phyloP scores from a whole-genome alignment of 2,888 invertebrate genomes.

The Anagyrus pseudococci region DNA sequence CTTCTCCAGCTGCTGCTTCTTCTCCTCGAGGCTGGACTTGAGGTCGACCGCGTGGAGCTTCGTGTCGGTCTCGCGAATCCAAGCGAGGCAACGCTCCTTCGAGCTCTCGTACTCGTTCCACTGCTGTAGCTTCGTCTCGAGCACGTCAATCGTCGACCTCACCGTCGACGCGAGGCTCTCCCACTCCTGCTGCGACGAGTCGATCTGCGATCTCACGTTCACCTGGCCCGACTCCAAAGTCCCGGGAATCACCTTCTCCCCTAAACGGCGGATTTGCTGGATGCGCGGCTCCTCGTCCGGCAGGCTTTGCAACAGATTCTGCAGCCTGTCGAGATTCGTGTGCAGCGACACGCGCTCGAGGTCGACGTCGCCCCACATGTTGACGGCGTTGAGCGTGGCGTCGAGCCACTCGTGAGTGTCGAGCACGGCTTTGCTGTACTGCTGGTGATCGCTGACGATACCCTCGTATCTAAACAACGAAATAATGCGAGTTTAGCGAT shows the following conservation, averaged over 20 bases:
- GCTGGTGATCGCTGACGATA: conserved; percentile 88
- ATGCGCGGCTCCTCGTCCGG: conserved; percentile 88
- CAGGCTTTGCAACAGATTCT: conserved; percentile 77
- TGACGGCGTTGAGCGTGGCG: conserved; percentile 81
- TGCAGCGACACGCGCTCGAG: conserved; percentile 84
- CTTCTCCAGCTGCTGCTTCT: conserved; percentile 82
- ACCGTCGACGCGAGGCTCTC: conserved; percentile 80
- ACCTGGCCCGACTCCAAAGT: conserved; percentile 83
- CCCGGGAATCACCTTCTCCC: conserved; percentile 88
- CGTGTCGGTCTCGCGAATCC: conserved; percentile 89
- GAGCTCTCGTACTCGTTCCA: conserved; percentile 91
- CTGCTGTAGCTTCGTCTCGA: conserved; percentile 85
- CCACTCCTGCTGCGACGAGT: conserved; percentile 90
- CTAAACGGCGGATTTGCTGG: conserved; percentile 79
- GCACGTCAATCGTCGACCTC: conserved; percentile 76
- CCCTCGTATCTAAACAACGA: conserved; percentile 72
- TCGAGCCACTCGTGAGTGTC: conserved; percentile 89
- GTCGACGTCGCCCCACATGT: conserved; percentile 83
- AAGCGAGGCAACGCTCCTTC: conserved; percentile 83
- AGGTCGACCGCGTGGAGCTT: conserved; percentile 87
- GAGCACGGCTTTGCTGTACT: conserved; percentile 85
- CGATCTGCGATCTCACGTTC: conserved; percentile 86
- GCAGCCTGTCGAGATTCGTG: conserved; percentile 83
- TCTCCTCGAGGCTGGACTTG: conserved; percentile 81
- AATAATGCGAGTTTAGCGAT: background rate